Evolutionary conservation across 2,888 invertebrate genomes (phyloP), one percentile per base, ranked within the genome.

Genomic region (Hermaeophaga mercurialis): DNA sequence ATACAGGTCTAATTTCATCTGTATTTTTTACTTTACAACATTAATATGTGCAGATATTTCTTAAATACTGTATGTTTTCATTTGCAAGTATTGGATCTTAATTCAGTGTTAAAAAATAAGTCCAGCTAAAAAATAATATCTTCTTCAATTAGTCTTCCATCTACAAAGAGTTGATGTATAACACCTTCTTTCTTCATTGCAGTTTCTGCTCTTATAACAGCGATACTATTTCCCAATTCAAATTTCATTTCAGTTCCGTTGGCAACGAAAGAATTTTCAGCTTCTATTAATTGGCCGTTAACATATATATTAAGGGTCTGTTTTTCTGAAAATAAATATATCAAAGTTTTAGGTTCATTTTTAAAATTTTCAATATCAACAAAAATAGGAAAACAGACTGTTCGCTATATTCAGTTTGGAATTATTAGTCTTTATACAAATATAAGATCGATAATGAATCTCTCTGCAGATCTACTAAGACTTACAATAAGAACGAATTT

Each of bases 191-290:
- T 80, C 62, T 82, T 79, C 64, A 82, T 82, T 1, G 83, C 81
- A 55, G 82, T 81, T 1, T 84, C 81, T 1, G 84, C 82, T 56
- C 64, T 63, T 33, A 74, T 68, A 1, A 66, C 61, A 1, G 82
- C 84, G 14, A 77, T 73, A 7, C 71, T 68, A 11, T 78, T 78
- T 2, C 80, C 83, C 7, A 90, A 74, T 43, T 80, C 76, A 73
- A 95, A 94, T 63, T 85, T 83, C 46, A 91, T 94, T 76, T 92
- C 90, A 0, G 92, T 91, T 14, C 94, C 94, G 47, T 87, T 87
- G 63, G 92, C 90, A 6, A 89, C 87, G 73, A 95, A 95, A 69
- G 87, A 88, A 46, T 86, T 88, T 88, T 92, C 84, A 0, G 85
- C 84, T 62, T 88, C 86, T 7, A 86, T 77, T 71, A 82, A 81